phyloP scores from a whole-genome alignment of 2,797 vertebrate species.

The Pelodytes ibericus region DNA sequence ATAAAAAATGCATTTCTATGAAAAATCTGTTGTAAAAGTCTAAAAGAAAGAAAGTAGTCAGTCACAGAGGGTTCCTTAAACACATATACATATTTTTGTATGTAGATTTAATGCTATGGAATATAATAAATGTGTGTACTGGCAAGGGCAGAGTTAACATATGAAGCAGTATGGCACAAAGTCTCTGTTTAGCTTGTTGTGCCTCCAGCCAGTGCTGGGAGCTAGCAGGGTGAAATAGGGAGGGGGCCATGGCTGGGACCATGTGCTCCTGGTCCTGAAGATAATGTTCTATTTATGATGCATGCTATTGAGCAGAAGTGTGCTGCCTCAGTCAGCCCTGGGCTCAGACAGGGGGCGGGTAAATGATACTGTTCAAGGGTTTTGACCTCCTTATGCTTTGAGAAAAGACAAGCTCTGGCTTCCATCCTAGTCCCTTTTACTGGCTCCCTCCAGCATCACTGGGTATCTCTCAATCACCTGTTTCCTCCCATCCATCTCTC shows the following conservation, averaged over 20 bases:
- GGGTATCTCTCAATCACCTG: constrained; percentile 25
- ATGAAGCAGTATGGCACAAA: constrained; percentile 37
- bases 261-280: constrained; percentile 64
- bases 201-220: constrained; percentile 39
- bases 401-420: constrained; percentile 52
- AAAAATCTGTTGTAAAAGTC: too few relatives aligned
- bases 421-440: constrained; percentile 35
- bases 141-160: constrained; percentile 30
- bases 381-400: constrained; percentile 55
- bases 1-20: too few relatives aligned
- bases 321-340: constrained; percentile 55
- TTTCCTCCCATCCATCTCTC: neutral
- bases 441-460: constrained; percentile 33
- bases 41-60: too few relatives aligned
- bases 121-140: neutral
- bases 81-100: too few relatives aligned
- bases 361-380: constrained; percentile 56
- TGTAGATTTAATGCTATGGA: neutral
- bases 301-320: constrained; percentile 64
- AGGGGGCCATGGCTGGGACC: constrained; percentile 59
- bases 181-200: constrained; percentile 48
- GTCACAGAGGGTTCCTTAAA: too few relatives aligned
- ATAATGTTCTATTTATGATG: constrained; percentile 67
- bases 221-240: constrained; percentile 49
- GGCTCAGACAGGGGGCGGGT: constrained; percentile 55